A percentile compares a stretch with the other conserved stretches of the same genome.
phyloP scores from a whole-genome alignment of 2,888 invertebrate species.

The Syrphus vitripennis region DNA sequence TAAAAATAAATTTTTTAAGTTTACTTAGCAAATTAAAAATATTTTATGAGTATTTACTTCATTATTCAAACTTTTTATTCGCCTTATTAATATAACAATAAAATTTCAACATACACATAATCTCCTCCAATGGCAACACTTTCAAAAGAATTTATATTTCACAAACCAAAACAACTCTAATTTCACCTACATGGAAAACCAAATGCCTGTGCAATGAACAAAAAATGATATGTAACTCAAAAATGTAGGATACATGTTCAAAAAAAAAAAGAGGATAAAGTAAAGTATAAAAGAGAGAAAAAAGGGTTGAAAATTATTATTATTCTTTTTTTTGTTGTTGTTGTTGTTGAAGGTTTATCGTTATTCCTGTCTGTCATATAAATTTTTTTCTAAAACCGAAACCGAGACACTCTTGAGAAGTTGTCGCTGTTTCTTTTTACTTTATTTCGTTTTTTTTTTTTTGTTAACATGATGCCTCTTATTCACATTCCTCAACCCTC shows the following conservation, averaged over 20 bases:
- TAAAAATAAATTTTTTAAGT: too few relatives aligned
- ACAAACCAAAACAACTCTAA: slow-evolving; percentile 10
- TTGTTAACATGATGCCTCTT: slow-evolving; percentile 14
- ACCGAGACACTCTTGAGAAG: slow-evolving; percentile 49
- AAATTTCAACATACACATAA: too few relatives aligned
- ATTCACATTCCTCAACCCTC: slow-evolving; percentile 1
- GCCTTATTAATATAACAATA: too few relatives aligned
- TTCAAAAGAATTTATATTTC: background rate
- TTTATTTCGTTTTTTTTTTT: background rate
- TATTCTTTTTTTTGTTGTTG: slow-evolving; percentile 25
- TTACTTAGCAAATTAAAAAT: too few relatives aligned
- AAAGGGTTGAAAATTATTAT: slow-evolving; percentile 32
- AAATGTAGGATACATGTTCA: background rate
- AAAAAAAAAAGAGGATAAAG: background rate
- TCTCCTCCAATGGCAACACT: slow-evolving; percentile 36
- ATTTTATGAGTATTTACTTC: too few relatives aligned
- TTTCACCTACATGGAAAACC: slow-evolving; percentile 38
- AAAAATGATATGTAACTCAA: slow-evolving; percentile 45
- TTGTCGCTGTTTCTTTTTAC: slow-evolving; percentile 46
- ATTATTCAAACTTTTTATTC: too few relatives aligned
- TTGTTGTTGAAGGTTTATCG: background rate
- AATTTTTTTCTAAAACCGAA: background rate
- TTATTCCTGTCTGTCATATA: slow-evolving; percentile 25
- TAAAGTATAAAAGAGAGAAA: slow-evolving; percentile 18
- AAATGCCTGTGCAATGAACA: slow-evolving; percentile 55